Evolutionary conservation across 2,113 vertebrate genomes (phyloP).

Genomic region (Ploceus nigricollis): DNA sequence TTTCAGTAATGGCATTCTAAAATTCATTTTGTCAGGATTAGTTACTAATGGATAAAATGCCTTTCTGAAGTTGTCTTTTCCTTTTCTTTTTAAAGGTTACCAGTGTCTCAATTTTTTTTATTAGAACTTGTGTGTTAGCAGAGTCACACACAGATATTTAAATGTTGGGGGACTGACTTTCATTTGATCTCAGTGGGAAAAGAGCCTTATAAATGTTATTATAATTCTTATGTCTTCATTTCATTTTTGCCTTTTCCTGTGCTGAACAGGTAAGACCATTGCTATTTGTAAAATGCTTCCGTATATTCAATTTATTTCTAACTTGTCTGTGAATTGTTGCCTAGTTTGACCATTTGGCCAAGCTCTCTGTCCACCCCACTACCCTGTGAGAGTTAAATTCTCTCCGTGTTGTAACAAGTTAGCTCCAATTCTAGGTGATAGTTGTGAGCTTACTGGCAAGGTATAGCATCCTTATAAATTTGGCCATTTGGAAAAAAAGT

Average conservation of each 20-base stretch:
- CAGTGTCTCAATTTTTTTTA: neutral
- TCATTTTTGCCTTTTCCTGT: neutral
- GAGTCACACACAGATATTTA: neutral
- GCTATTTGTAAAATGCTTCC: neutral
- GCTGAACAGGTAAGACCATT: neutral
- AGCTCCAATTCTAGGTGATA: neutral
- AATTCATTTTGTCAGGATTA: neutral
- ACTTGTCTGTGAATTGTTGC: neutral
- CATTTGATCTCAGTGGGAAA: neutral
- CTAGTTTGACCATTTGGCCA: neutral
- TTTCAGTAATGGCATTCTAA: neutral
- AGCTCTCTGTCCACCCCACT: neutral
- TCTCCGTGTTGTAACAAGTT: neutral
- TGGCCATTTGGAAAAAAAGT: neutral
- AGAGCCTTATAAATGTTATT: neutral
- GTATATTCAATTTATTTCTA: neutral
- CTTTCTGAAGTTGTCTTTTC: neutral
- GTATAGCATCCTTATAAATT: neutral
- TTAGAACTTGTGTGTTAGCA: neutral
- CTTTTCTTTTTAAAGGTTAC: neutral
- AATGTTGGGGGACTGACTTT: neutral
- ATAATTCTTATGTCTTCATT: neutral
- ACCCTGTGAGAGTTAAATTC: neutral
- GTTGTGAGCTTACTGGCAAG: neutral
- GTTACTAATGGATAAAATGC: neutral